Percentiles rank a stretch among this genome's conserved stretches.
Conservation (phyloP, 1,140 invertebrate genomes). For the Bradynema listronoti region DNA sequence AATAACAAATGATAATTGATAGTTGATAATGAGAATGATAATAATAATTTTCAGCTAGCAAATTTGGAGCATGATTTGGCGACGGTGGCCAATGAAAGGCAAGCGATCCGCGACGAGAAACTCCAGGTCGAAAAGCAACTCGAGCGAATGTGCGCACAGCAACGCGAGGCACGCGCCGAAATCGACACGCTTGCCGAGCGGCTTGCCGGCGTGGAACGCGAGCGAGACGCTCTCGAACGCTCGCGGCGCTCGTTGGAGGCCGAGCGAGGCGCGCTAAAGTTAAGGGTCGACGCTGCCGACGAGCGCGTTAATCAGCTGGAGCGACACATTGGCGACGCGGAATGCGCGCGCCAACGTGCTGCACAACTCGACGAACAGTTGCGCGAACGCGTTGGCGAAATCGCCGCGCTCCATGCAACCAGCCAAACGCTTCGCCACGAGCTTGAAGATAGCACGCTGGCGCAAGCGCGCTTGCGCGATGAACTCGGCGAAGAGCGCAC, state of each 20-base stretch:
- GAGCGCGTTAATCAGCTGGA: conserved; percentile 17
- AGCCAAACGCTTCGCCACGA: too few species aligned
- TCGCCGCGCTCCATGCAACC: too few species aligned
- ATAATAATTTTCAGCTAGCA: conserved; percentile 8
- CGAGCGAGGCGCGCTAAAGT: conserved; percentile 17
- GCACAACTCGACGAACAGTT: too few species aligned
- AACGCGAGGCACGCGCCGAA: conserved; percentile 21
- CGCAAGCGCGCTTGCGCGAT: conserved; percentile 28
- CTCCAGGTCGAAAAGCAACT: conserved; percentile 14
- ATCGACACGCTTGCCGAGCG: conserved; percentile 25
- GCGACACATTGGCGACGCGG: too few species aligned
- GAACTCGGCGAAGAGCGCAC: conserved; percentile 27
- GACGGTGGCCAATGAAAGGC: conserved; percentile 12
- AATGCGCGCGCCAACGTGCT: too few species aligned
- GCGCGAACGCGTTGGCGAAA: too few species aligned
- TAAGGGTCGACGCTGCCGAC: conserved; percentile 24
- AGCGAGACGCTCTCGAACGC: conserved; percentile 13
- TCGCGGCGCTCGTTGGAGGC: conserved; percentile 19
- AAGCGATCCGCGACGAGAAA: conserved; percentile 19
- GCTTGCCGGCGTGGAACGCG: conserved; percentile 7
- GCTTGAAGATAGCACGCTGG: conserved; percentile 14
- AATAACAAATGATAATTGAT: neutral
- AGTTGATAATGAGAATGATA: neutral
- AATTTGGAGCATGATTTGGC: conserved; percentile 20
- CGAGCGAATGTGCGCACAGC: conserved; percentile 1